These are phyloP conservation scores for Moxostoma hubbsi DNA, from an alignment of 2,797 vertebrate genomes.

Conservation along the genomic window DNA sequence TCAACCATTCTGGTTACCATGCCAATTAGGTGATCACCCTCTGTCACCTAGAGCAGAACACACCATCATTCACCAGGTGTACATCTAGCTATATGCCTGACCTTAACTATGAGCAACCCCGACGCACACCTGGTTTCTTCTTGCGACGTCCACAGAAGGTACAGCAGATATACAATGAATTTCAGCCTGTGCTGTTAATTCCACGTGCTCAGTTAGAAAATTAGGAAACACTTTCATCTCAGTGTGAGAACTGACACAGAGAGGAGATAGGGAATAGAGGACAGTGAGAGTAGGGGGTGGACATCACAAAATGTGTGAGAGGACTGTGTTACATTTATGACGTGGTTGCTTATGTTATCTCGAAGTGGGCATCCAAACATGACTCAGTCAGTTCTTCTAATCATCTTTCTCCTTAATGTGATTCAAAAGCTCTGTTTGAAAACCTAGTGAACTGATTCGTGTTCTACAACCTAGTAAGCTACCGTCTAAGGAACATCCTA, in stretches of 20 bases:
- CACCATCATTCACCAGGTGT: slow-evolving; percentile 57
- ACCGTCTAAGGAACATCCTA: background rate
- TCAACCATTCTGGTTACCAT: slow-evolving; percentile 90
- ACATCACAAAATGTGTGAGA: slow-evolving; percentile 16
- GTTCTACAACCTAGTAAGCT: background rate
- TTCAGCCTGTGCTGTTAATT: background rate
- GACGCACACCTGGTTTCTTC: background rate
- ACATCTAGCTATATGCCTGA: background rate
- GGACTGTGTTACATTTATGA: background rate
- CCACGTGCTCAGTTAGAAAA: background rate
- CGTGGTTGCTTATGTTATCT: background rate
- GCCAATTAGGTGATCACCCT: slow-evolving; percentile 87
- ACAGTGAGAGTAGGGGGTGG: slow-evolving; percentile 2
- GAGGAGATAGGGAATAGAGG: background rate
- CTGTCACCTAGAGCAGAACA: slow-evolving; percentile 80
- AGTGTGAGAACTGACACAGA: slow-evolving; percentile 25
- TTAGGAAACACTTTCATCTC: slow-evolving; percentile 5
- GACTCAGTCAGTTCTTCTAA: background rate
- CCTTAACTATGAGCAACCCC: background rate
- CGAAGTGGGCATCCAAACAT: slow-evolving; percentile 1
- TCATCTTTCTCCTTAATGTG: background rate
- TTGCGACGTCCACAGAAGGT: background rate
- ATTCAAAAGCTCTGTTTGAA: slow-evolving; percentile 7
- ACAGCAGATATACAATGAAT: too few relatives aligned
- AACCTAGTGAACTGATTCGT: background rate